Base-by-base conservation (phyloP, 2,888 invertebrate species). In the Entomobrya proxima region DNA sequence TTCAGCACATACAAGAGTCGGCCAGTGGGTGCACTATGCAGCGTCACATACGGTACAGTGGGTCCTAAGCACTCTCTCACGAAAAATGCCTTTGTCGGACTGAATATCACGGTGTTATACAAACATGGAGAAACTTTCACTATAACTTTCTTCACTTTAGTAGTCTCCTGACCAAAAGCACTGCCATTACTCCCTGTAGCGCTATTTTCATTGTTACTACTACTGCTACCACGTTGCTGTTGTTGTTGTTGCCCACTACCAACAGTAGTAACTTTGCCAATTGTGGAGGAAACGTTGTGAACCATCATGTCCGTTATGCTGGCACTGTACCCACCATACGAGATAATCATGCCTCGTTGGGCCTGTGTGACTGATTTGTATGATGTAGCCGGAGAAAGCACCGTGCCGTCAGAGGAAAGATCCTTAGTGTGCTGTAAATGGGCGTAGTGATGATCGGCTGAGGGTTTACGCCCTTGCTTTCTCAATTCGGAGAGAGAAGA, bases 21-120 rank as follows among this genome's bases (percentile, higher is more conserved):
- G 4, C 90, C 89, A 6, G 77, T 69, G 4, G 89, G 88, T 15
- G 89, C 86, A 52, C 74, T 83, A 76, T 90, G 90, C 15, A 92
- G 90, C 76, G 91, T 91, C 15, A 90, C 90, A 64, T 90, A 89
- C 0, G 94, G 93, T 18, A 93, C 91, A 2, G 91, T 92, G 0
- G 93, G 93, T 7, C 94, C 98, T 88, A 96, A 92, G 92, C 98
- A 98, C 91, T 96, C 96, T 92, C 96, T 93, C 35, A 94, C 92
- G 91, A 93, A 95, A 91, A 93, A 94, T 86, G 93, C 92, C 15
- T 91, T 91, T 30, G 91, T 92, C 4, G 91, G 89, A 89, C 92
- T 92, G 83, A 91, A 90, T 61, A 86, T 88, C 72, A 90, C 89
- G 44, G 80, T 67, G 81, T 89, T 90, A 87, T 87, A 90, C 78